These are phyloP conservation scores for Sisyra terminalis DNA, from an alignment of 2,888 invertebrate genomes.

Conservation along the genomic window DNA sequence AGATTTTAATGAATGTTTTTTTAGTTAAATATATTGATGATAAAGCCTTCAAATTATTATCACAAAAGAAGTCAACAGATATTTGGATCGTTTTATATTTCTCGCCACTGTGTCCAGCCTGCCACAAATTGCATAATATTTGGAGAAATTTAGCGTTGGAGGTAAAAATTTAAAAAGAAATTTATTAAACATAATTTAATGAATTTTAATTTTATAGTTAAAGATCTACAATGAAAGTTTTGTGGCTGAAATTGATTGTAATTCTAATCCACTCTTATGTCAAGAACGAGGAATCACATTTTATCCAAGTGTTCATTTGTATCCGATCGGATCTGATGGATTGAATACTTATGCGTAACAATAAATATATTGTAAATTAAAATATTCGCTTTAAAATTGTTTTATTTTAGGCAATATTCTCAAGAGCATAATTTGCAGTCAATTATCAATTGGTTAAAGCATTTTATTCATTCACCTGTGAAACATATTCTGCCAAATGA, in stretches of 20 bases:
- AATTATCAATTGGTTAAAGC: constrained; percentile 42
- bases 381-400: constrained; percentile 7
- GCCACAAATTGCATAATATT: constrained; percentile 48
- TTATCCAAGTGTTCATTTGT: constrained; percentile 46
- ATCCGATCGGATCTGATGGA: constrained; percentile 37
- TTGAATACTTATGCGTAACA: constrained; percentile 33
- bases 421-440: constrained; percentile 40
- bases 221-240: constrained; percentile 3
- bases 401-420: constrained; percentile 29
- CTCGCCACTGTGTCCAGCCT: constrained; percentile 62
- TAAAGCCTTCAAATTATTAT: constrained; percentile 28
- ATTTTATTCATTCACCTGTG: constrained; percentile 42
- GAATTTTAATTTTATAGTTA: not conserved
- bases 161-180: constrained; percentile 18
- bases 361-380: not conserved
- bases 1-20: constrained; percentile 1
- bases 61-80: constrained; percentile 31
- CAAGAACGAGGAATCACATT: constrained; percentile 31
- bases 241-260: constrained; percentile 48
- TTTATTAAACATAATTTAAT: too few relatives aligned
- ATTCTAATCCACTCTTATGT: constrained; percentile 33
- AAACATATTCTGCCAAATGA: constrained; percentile 26
- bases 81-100: constrained; percentile 56
- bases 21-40: constrained; percentile 36
- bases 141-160: constrained; percentile 47